Base-by-base conservation (phyloP, 1,140 invertebrate genomes). In the Ctenoplectra terminalis region DNA sequence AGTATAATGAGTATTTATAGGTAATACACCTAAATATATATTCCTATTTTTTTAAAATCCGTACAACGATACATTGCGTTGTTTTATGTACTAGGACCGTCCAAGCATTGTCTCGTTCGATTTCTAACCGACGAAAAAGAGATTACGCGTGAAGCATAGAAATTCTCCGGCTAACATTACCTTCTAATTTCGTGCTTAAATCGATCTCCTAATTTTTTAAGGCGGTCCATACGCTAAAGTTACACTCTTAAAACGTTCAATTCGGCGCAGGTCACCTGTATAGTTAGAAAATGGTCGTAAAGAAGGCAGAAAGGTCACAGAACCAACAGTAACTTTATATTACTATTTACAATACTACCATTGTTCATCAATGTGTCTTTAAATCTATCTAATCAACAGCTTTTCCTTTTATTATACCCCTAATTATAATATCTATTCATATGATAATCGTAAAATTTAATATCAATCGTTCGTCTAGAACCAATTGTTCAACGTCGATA, bases 211-310 rank as follows among this genome's bases (percentile, higher is more conserved):
- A 64, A 50, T n/a, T 43, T 0, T 58, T 66, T 66, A 9, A 48
- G 58, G 17, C 72, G 43, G 43, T 50, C 31, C 31, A 20, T 4
- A 26, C 46, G 34, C 11, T 76, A 76, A 66, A 15, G 66, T 72
- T 37, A 56, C 43, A 29, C 50, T 15, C 37, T 54, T 43, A 46
- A 60, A 34, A 73, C 29, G 34, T 60, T 61, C n/a, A n/a, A 72
- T 46, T 83, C 60, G 61, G 46, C 61, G 61, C 46, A 66, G 46
- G 23, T 76, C 46, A 40, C 60, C 48, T 63, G 66, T 83, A 37
- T 64, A 56, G 34, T 72, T 83, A 50, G 61, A 78, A 72, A 79
- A 71, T 63, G 79, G 50, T 72, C 31, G 66, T 43, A 56, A 64
- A 31, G 67, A 71, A 71, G 56, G 23, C 34, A 71, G 60, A 70